Percentiles rank a stretch among this genome's conserved stretches.
Evolutionary conservation across 2,797 vertebrate species (phyloP).

Genomic region (Mus minutoides): DNA sequence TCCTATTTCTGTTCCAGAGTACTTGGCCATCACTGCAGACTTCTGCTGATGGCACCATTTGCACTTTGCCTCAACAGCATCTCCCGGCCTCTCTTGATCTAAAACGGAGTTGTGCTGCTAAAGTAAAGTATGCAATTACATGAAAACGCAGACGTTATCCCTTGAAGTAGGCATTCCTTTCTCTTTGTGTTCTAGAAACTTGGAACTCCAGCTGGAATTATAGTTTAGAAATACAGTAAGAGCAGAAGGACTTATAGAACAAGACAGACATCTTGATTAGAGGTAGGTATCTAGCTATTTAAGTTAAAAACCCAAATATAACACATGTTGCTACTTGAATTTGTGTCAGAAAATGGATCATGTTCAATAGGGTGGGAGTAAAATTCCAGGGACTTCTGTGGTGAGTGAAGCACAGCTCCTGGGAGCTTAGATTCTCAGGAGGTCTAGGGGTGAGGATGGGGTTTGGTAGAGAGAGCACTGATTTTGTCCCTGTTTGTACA

Average conservation of each 20-base stretch:
- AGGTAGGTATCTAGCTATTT: not conserved
- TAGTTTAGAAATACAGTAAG: not conserved
- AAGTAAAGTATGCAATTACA: not conserved
- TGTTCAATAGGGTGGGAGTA: not conserved
- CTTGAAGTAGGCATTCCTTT: not conserved
- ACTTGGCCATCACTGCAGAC: not conserved
- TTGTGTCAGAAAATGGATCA: not conserved
- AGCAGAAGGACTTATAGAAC: not conserved
- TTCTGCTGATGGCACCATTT: not conserved
- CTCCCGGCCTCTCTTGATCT: not conserved
- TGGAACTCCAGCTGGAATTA: not conserved
- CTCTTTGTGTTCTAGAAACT: not conserved
- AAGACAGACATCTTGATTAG: not conserved
- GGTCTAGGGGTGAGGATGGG: not conserved
- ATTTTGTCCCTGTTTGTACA: not conserved
- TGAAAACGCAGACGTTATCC: not conserved
- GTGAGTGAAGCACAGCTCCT: constrained; percentile 70
- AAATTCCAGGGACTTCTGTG: constrained; percentile 55
- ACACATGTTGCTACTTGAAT: not conserved
- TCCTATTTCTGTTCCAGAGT: not conserved
- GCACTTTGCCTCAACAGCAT: not conserved
- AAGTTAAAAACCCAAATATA: not conserved
- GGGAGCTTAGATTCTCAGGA: constrained; percentile 49
- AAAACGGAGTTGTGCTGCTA: not conserved
- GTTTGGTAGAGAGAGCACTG: not conserved